phyloP scores from a whole-genome alignment of 2,113 vertebrate species.

The Pteropus alecto region DNA sequence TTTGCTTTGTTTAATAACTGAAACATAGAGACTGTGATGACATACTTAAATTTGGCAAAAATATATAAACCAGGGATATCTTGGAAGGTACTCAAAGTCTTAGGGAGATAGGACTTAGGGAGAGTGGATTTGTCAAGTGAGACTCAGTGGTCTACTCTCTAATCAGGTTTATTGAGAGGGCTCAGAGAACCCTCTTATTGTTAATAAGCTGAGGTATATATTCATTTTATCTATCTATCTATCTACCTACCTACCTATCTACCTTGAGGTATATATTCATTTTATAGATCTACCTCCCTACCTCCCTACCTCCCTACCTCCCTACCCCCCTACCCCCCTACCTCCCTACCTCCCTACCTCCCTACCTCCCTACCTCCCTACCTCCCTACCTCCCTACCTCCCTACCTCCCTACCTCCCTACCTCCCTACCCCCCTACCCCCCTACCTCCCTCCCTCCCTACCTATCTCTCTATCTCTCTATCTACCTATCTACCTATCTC shows the following conservation, averaged over 20 bases:
- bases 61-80: not conserved
- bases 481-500: not conserved
- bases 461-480: no score
- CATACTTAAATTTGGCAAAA: not conserved
- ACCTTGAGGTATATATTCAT: no score
- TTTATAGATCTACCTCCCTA: no score
- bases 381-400: not conserved
- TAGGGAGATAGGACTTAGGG: not conserved
- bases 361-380: not conserved
- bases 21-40: not conserved
- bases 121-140: not conserved
- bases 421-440: no score
- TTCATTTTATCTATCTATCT: not conserved
- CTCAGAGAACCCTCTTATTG: not conserved
- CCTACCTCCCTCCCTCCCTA: no score
- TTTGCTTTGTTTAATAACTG: not conserved
- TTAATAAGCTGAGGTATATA: not conserved
- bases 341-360: no score
- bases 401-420: not conserved
- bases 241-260: no score
- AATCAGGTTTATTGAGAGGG: not conserved
- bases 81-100: not conserved
- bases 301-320: not conserved
- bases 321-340: not conserved
- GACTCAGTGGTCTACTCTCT: not conserved